Percentiles rank a stretch among this genome's conserved stretches.
Conservation (phyloP, 2,113 vertebrate genomes). For the Neotoma lepida region DNA sequence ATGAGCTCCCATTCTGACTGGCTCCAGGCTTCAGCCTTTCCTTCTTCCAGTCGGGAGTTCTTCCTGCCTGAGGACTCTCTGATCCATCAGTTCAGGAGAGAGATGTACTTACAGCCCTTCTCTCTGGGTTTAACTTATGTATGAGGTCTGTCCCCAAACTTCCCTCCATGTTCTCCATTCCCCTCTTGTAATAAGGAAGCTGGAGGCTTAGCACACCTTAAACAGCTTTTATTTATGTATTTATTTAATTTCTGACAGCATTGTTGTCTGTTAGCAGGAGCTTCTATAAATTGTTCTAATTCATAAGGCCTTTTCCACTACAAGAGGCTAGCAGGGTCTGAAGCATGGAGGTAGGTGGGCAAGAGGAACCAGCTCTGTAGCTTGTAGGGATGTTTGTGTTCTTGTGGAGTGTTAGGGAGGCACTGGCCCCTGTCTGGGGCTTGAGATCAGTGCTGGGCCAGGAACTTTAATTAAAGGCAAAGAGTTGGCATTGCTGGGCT, state of each 20-base stretch:
- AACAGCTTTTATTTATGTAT: not conserved
- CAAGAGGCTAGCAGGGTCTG: not conserved
- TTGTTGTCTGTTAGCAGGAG: conserved; percentile 29
- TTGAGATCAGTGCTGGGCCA: not conserved
- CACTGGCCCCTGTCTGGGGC: not conserved
- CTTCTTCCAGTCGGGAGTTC: too few relatives aligned
- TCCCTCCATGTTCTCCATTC: not conserved
- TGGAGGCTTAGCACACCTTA: not conserved
- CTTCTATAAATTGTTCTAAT: conserved; percentile 27
- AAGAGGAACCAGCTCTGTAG: not conserved
- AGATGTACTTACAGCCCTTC: not conserved
- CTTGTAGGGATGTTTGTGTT: not conserved
- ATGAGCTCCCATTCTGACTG: not conserved
- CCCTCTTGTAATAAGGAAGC: not conserved
- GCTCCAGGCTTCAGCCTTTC: not conserved
- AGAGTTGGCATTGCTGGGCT: conserved; percentile 20
- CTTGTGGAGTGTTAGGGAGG: not conserved
- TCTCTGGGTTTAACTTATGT: not conserved
- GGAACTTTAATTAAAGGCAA: conserved; percentile 36
- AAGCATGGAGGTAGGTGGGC: not conserved
- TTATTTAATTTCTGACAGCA: conserved; percentile 40
- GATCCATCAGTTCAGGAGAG: not conserved
- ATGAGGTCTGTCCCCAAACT: not conserved
- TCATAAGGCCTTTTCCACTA: not conserved
- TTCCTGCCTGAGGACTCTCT: not conserved